phyloP scores from a whole-genome alignment of 2,888 invertebrate species.

The Eudemis profundana region DNA sequence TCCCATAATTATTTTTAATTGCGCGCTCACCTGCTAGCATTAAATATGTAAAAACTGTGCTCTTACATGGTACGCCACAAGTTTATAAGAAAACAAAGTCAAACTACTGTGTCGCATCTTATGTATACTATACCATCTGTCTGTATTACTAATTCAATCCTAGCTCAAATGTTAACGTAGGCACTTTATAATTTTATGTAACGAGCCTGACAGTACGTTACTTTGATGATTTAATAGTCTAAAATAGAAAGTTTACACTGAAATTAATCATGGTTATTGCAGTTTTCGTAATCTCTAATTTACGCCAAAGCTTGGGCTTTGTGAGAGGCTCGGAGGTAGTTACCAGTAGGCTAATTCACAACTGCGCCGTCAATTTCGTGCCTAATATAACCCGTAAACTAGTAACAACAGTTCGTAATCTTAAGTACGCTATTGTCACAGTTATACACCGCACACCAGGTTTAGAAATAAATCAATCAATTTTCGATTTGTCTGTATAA shows the following conservation, averaged over 20 bases:
- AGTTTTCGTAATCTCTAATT: conserved; percentile 36
- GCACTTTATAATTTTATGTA: conserved; percentile 39
- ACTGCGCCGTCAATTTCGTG: no score
- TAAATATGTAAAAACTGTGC: no score
- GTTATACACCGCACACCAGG: no score
- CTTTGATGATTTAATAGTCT: conserved; percentile 41
- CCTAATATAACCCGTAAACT: no score
- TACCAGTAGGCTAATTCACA: no score
- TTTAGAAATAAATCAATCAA: no score
- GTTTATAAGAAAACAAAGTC: neutral
- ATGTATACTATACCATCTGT: conserved; percentile 1
- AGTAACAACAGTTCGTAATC: neutral
- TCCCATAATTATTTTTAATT: no score
- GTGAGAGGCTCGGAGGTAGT: neutral
- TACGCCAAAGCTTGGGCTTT: conserved; percentile 39
- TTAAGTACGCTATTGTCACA: conserved; percentile 2
- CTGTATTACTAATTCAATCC: neutral
- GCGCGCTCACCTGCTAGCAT: no score
- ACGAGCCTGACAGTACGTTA: conserved; percentile 28
- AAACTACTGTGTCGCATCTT: conserved; percentile 1
- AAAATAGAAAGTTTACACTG: conserved; percentile 41
- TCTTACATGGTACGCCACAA: no score
- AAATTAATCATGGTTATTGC: conserved; percentile 38
- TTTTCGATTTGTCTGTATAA: no score
- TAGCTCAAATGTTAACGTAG: conserved; percentile 22